Evolutionary conservation across 2,113 vertebrate species (phyloP).

Genomic region (Phylloscopus whistleri): DNA sequence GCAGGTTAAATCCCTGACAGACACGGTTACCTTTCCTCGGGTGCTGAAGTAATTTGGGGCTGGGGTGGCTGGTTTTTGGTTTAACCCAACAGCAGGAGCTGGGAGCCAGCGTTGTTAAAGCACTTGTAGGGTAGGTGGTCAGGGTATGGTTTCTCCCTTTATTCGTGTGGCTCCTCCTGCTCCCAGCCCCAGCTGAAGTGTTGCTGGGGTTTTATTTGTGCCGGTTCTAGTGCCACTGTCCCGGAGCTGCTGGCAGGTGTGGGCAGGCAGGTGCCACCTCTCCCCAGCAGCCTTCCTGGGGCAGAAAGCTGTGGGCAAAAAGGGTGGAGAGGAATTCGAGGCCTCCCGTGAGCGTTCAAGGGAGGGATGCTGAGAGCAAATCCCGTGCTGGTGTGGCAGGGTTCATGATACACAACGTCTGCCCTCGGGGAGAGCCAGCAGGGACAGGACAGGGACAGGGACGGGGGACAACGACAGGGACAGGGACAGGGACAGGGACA

Average conservation of each 20-base stretch:
- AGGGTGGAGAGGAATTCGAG: background rate
- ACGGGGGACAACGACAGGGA: background rate
- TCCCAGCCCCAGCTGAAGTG: rapidly evolving
- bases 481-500: too few relatives aligned
- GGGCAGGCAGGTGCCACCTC: rapidly evolving
- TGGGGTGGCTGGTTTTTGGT: background rate
- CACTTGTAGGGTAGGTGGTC: conserved; percentile 10
- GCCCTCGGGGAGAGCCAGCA: background rate
- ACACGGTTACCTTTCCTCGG: background rate
- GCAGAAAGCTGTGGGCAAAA: background rate
- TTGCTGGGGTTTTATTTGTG: background rate
- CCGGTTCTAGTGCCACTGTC: background rate
- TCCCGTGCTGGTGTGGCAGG: rapidly evolving
- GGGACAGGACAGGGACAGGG: background rate
- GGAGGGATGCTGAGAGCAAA: background rate
- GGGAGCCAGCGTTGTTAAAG: conserved; percentile 24
- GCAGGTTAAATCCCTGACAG: conserved; percentile 7
- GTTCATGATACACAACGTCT: rapidly evolving
- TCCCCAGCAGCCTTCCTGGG: background rate
- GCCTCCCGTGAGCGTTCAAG: rapidly evolving
- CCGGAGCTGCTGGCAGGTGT: background rate
- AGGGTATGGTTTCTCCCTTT: background rate
- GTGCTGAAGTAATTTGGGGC: conserved; percentile 41
- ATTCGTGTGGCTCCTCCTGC: background rate
- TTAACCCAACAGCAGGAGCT: background rate